Percentiles rank a stretch among this genome's conserved stretches.
phyloP scores from a whole-genome alignment of 2,797 vertebrate genomes.

The Danio kyathit region DNA sequence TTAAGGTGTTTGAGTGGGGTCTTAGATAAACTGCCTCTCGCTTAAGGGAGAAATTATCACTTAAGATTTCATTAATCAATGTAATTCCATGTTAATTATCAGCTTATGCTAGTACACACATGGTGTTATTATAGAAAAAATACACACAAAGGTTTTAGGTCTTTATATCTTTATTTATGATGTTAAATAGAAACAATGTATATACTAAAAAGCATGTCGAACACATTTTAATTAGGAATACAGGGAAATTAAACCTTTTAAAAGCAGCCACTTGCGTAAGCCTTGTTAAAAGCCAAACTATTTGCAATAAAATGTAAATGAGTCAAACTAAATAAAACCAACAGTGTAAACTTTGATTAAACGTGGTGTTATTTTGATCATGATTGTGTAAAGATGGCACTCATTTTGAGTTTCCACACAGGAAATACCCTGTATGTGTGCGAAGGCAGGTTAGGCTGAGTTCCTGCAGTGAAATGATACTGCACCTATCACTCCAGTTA shows the following conservation, averaged over 20 bases:
- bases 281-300: background rate
- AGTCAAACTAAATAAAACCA: background rate
- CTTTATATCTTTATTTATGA: no score
- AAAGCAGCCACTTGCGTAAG: background rate
- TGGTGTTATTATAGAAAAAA: background rate
- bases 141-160: background rate
- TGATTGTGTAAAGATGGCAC: background rate
- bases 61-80: background rate
- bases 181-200: background rate
- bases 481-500: background rate
- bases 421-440: background rate
- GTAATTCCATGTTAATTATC: conserved; percentile 3
- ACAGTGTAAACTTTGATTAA: background rate
- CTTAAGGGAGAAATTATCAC: background rate
- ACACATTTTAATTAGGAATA: background rate
- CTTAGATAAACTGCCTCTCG: background rate
- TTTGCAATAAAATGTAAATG: background rate
- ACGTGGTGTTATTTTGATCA: background rate
- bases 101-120: background rate
- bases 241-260: background rate
- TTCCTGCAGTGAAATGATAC: background rate
- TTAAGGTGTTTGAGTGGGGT: background rate
- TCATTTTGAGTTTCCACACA: background rate
- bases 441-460: background rate
- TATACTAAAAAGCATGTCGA: background rate